These are phyloP conservation scores for Paraescarpia echinospica DNA, from an alignment of 1,140 invertebrate species.

Conservation along the genomic window DNA sequence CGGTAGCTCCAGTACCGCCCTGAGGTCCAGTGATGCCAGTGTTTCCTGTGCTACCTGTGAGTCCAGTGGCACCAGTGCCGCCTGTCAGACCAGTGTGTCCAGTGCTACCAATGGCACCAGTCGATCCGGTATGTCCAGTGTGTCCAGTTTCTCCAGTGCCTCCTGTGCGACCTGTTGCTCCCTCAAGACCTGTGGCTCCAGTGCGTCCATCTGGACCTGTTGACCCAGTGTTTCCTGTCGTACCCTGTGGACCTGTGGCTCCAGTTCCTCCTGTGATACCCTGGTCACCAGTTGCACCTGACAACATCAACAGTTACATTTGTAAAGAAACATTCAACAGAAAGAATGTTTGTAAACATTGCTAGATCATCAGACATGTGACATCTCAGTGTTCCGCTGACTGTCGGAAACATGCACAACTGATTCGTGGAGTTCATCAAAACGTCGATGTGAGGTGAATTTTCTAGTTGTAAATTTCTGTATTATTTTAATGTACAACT, in stretches of 20 bases:
- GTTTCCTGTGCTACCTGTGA: not conserved
- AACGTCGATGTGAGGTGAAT: too few species aligned
- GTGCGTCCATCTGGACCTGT: conserved; percentile 16
- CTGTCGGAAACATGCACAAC: not conserved
- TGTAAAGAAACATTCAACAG: not conserved
- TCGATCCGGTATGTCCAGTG: conserved; percentile 17
- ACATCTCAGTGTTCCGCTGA: not conserved
- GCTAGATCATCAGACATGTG: not conserved
- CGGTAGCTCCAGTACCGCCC: not conserved
- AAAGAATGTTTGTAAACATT: not conserved
- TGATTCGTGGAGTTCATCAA: too few species aligned
- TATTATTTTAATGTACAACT: too few species aligned
- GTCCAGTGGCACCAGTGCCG: conserved; percentile 1
- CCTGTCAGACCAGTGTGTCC: conserved; percentile 1
- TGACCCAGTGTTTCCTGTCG: conserved; percentile 6
- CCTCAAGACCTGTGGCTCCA: conserved; percentile 20
- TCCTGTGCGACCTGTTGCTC: conserved; percentile 27
- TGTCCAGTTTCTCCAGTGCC: conserved; percentile 13
- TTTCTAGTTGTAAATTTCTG: too few species aligned
- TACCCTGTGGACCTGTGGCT: conserved; percentile 17
- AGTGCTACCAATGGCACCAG: conserved; percentile 12
- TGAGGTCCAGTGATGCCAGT: not conserved
- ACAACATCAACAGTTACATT: not conserved
- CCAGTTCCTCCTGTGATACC: not conserved
- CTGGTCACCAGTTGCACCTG: not conserved